phyloP scores from a whole-genome alignment of 2,113 vertebrate genomes.

The Talpa occidentalis region DNA sequence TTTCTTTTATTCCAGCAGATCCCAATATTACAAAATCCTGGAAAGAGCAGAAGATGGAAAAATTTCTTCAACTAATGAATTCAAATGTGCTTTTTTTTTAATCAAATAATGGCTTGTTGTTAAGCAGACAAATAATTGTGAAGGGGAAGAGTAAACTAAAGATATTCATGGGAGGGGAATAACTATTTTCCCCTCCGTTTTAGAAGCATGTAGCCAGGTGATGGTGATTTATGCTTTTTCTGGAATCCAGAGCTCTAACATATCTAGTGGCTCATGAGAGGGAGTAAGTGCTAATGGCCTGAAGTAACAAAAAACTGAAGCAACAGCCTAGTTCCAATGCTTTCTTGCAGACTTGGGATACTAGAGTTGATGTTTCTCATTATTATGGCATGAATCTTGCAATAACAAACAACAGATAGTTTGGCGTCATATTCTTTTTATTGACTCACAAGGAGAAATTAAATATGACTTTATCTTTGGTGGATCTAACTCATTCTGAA shows the following conservation, averaged over 20 bases:
- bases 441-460: background rate
- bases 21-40: background rate
- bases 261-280: background rate
- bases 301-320: background rate
- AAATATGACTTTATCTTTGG: conserved; percentile 54
- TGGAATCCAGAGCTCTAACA: background rate
- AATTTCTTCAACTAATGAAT: background rate
- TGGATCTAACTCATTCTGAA: background rate
- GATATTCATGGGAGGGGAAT: background rate
- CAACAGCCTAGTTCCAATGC: background rate
- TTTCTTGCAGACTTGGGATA: background rate
- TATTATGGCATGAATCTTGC: background rate
- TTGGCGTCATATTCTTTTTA: background rate
- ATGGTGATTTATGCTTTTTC: background rate
- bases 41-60: background rate
- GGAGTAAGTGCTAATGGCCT: background rate
- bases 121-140: background rate
- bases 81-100: background rate
- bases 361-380: background rate
- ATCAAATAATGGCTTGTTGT: background rate
- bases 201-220: background rate
- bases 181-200: background rate
- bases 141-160: background rate
- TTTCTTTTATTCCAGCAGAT: background rate
- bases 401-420: background rate